phyloP scores from a whole-genome alignment of 2,113 vertebrate species.

The Psilopsiagon aurifrons region DNA sequence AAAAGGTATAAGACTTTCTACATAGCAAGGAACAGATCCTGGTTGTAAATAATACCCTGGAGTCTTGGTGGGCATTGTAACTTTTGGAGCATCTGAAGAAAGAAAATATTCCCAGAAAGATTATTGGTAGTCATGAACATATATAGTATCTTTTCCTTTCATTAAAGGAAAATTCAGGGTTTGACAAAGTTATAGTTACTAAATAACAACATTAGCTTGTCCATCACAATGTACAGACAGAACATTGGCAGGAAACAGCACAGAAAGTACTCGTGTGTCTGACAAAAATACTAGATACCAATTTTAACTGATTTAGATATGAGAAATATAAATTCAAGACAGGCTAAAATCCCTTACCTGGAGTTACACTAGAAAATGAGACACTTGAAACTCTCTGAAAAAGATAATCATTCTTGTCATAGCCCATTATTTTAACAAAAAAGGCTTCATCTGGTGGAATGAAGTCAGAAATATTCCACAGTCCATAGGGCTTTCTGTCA shows the following conservation, averaged over 20 bases:
- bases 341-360: slow-evolving; percentile 79
- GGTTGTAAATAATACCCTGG: slow-evolving; percentile 92
- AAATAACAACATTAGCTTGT: not conserved
- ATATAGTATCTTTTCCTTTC: not conserved
- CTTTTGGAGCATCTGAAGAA: slow-evolving; percentile 84
- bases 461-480: slow-evolving; percentile 97
- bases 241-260: not conserved
- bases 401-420: slow-evolving; percentile 85
- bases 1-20: slow-evolving; percentile 92
- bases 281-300: not conserved
- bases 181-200: not conserved
- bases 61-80: slow-evolving; percentile 85
- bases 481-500: slow-evolving; percentile 83
- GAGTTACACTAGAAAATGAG: slow-evolving; percentile 90
- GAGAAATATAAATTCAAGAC: not conserved
- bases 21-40: slow-evolving; percentile 81
- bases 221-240: not conserved
- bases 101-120: not conserved
- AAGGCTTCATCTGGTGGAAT: slow-evolving; percentile 92
- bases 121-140: not conserved
- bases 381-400: slow-evolving; percentile 97
- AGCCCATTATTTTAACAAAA: slow-evolving; percentile 91
- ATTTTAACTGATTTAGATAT: not conserved
- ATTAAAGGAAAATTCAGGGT: not conserved
- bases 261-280: not conserved